Evolutionary conservation across 2,888 invertebrate species (phyloP).

Genomic region (Lasius platythorax): DNA sequence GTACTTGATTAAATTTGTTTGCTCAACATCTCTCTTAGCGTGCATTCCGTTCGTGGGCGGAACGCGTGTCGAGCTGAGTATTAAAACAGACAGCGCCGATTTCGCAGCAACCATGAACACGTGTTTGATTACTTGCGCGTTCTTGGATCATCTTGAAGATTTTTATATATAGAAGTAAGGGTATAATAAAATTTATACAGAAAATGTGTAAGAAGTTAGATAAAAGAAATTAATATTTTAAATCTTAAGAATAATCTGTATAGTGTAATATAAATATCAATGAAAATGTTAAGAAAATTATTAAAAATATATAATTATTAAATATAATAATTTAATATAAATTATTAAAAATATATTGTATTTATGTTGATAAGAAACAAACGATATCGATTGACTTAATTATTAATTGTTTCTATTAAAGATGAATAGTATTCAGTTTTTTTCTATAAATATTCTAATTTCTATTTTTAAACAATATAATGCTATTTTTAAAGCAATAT

Average conservation of each 20-base stretch:
- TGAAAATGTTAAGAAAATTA: background rate
- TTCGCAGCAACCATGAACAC: background rate
- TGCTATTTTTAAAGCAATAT: background rate
- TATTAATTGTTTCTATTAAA: background rate
- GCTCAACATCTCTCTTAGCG: constrained; percentile 54
- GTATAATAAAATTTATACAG: background rate
- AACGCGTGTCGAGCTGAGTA: constrained; percentile 23
- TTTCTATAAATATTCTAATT: background rate
- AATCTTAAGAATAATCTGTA: background rate
- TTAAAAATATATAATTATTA: background rate
- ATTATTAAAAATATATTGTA: background rate
- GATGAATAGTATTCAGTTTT: background rate
- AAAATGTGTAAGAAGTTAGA: background rate
- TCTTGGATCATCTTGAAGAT: background rate
- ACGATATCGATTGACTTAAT: background rate
- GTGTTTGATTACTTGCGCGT: background rate
- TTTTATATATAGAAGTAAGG: background rate
- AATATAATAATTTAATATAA: no score
- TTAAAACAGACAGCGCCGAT: constrained; percentile 36
- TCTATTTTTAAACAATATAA: background rate
- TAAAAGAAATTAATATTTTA: background rate
- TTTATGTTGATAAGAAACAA: background rate
- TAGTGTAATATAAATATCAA: background rate
- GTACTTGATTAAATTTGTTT: constrained; percentile 74
- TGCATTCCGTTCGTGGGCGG: constrained; percentile 25